phyloP scores from a whole-genome alignment of 2,797 vertebrate species.

The Brotogeris chrysoptera region DNA sequence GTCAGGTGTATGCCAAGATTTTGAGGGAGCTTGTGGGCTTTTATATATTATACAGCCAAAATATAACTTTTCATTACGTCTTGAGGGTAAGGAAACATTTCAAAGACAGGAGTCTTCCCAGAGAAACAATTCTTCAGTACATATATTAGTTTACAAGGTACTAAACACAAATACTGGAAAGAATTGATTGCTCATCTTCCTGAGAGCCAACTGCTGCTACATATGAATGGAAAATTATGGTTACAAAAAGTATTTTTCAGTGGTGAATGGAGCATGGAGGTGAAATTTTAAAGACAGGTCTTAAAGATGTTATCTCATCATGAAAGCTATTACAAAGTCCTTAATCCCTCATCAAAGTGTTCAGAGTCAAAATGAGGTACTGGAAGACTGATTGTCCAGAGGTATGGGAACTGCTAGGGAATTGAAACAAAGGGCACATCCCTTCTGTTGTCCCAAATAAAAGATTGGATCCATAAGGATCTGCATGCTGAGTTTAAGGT shows the following conservation, averaged over 20 bases:
- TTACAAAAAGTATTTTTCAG: neutral
- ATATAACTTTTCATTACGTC: neutral
- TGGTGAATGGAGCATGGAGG: neutral
- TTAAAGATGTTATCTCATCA: neutral
- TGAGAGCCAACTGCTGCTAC: neutral
- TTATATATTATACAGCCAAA: neutral
- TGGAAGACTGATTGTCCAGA: neutral
- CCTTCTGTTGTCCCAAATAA: neutral
- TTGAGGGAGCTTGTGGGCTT: neutral
- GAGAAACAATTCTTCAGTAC: neutral
- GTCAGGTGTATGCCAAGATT: neutral
- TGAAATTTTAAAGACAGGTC: neutral
- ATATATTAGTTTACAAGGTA: neutral
- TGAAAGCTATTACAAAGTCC: neutral
- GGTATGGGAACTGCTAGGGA: neutral
- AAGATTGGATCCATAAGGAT: neutral
- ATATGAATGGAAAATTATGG: neutral
- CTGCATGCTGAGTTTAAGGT: neutral
- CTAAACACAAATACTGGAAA: neutral
- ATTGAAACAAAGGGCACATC: neutral
- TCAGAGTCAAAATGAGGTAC: neutral
- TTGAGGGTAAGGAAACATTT: neutral
- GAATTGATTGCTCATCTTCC: neutral
- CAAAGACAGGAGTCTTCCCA: neutral
- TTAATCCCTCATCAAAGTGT: neutral